Evolutionary conservation across 2,797 vertebrate genomes (phyloP), one percentile per base, ranked within the genome.

Genomic region (Zalophus californianus): DNA sequence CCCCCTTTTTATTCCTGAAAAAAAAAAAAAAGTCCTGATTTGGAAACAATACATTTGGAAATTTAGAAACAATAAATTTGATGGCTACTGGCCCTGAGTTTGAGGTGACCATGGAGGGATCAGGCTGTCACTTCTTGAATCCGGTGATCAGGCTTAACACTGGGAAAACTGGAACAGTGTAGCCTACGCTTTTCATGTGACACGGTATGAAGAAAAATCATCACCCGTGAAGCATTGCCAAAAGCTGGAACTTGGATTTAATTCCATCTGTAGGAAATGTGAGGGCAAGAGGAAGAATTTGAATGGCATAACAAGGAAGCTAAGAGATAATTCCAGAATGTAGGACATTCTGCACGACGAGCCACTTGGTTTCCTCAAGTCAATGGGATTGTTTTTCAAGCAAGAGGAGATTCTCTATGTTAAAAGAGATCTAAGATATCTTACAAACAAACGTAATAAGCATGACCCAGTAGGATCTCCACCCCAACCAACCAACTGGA

Each of bases 121-220:
- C 38, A 23, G n/a, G 35, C n/a, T 38, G 50, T 18, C 20, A 8
- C 38, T 38, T 77, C 38, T 80, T 50, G 23, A 79, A 25, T 13
- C n/a, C 41, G 4, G 41, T 10, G 27, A 72, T 50, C 25, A 54
- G 48, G 38, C 2, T 16, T 29, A 44, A 72, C 21, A 4, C 35
- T 3, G 41, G 15, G n/a, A 64, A 86, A 73, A 73, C 9, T 12
- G 23, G 5, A 1, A 58, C 18, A 41, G 41, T 32, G 20, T 11
- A 0, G 50, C 64, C n/a, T 32, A 25, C 0, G 5, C 27, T 48
- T 35, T 29, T 7, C 23, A 2, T 0, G 8, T 16, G 27, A 60
- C 5, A 44, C 13, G 27, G 78, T 27, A 35, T 12, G 11, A n/a
- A 44, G 82, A 52, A 18, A 58, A 20, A 44, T 14, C 4, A 2